Percentiles rank a stretch among this genome's conserved stretches.
Conservation (phyloP, 2,797 vertebrate genomes). For the Ispidina lecontei region DNA sequence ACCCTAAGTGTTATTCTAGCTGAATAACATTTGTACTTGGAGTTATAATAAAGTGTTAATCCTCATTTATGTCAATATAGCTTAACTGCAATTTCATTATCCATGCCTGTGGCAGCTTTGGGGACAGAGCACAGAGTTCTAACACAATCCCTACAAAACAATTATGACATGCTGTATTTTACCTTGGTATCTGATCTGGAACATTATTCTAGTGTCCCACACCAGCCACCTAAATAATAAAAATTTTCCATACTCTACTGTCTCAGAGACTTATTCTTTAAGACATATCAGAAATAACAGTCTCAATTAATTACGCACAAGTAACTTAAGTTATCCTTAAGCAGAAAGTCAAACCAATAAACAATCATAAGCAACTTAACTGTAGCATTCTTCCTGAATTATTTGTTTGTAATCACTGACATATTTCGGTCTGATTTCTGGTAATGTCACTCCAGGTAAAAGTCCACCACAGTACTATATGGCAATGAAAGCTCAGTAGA, state of each 20-base stretch:
- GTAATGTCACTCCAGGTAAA: too few species aligned
- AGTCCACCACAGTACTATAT: too few species aligned
- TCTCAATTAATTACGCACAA: constrained; percentile 8
- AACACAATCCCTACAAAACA: neutral
- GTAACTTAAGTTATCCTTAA: neutral
- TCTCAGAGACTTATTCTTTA: neutral
- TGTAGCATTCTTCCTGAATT: neutral
- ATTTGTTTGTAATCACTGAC: too few species aligned
- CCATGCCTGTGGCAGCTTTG: neutral
- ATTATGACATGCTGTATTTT: neutral
- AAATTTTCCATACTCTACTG: neutral
- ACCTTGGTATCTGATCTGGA: neutral
- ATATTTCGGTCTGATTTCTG: neutral
- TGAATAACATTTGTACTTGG: neutral
- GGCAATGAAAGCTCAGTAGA: too few species aligned
- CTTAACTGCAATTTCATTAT: neutral
- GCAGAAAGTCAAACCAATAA: neutral
- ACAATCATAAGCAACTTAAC: neutral
- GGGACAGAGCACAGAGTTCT: neutral
- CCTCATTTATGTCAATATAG: neutral
- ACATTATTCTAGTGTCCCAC: neutral
- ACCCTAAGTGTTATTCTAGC: neutral
- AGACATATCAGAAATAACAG: neutral
- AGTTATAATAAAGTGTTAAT: neutral
- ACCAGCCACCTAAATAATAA: neutral